Evolutionary conservation across 2,888 invertebrate species (phyloP).

Genomic region (Thera obeliscata): DNA sequence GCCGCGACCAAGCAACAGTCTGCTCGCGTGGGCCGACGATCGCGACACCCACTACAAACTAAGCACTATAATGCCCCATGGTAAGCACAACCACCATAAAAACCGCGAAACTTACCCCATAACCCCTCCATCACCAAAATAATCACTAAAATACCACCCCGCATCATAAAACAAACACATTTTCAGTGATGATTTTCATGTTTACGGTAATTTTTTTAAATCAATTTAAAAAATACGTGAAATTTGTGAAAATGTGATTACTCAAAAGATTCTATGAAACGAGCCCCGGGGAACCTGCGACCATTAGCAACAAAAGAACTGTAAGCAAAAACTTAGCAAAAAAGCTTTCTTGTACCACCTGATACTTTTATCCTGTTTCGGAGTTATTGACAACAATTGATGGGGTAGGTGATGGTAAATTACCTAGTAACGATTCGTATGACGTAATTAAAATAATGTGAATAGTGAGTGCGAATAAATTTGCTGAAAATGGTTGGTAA

Average conservation of each 20-base stretch:
- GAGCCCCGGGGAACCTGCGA: slow-evolving; percentile 44
- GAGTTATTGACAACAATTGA: slow-evolving; percentile 23
- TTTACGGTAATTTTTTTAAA: slow-evolving; percentile 72
- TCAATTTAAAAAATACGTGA: slow-evolving; percentile 39
- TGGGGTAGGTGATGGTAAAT: neutral
- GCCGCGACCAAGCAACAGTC: slow-evolving; percentile 78
- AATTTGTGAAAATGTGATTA: slow-evolving; percentile 42
- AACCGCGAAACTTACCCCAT: slow-evolving; percentile 45
- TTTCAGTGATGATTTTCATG: slow-evolving; percentile 69
- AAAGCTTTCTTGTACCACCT: slow-evolving; percentile 43
- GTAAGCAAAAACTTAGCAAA: slow-evolving; percentile 49
- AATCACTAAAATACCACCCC: slow-evolving; percentile 29
- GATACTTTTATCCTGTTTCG: slow-evolving; percentile 24
- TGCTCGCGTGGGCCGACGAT: slow-evolving; percentile 76
- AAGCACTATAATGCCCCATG: slow-evolving; percentile 74
- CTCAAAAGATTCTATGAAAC: slow-evolving; percentile 36
- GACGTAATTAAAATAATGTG: neutral
- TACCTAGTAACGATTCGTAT: neutral
- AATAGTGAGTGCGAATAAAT: slow-evolving; percentile 14
- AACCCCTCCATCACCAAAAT: slow-evolving; percentile 23
- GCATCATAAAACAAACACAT: slow-evolving; percentile 37
- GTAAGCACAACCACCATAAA: slow-evolving; percentile 67
- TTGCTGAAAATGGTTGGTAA: slow-evolving; percentile 23
- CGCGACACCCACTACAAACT: slow-evolving; percentile 63
- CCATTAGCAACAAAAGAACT: slow-evolving; percentile 57